Conservation (phyloP, 2,113 vertebrate genomes). For the Calypte anna region DNA sequence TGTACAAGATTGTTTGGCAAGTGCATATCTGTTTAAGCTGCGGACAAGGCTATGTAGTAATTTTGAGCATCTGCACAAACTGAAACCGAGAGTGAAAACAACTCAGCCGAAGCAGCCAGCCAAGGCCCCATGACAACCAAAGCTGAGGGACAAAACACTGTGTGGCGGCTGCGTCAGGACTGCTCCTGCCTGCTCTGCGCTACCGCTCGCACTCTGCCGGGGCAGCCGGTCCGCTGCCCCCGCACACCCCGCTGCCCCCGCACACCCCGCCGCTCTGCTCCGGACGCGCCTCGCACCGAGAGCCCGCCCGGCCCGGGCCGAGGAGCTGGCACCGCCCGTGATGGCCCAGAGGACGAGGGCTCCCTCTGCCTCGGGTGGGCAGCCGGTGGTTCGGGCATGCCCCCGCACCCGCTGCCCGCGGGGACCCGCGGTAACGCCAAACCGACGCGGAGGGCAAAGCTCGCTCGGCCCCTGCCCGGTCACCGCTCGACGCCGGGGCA, state of each 20-base stretch:
- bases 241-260: rapidly evolving
- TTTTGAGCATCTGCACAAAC: not conserved
- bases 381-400: not conserved
- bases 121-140: not conserved
- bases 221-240: not conserved
- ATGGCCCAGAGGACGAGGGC: not conserved
- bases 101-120: not conserved
- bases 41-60: not conserved
- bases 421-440: not conserved
- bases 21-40: not conserved
- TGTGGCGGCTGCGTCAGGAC: rapidly evolving
- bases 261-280: rapidly evolving
- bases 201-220: rapidly evolving
- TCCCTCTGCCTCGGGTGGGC: not conserved
- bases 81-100: slow-evolving; percentile 40
- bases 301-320: not conserved
- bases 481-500: not conserved
- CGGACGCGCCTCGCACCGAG: rapidly evolving
- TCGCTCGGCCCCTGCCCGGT: not conserved
- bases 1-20: not conserved
- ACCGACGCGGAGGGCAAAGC: not conserved
- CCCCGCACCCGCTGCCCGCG: not conserved
- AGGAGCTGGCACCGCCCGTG: not conserved
- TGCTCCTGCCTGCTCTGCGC: too few relatives aligned
- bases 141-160: not conserved